Base-by-base conservation (phyloP, 1,140 invertebrate species). In the Trichogramma pretiosum region DNA sequence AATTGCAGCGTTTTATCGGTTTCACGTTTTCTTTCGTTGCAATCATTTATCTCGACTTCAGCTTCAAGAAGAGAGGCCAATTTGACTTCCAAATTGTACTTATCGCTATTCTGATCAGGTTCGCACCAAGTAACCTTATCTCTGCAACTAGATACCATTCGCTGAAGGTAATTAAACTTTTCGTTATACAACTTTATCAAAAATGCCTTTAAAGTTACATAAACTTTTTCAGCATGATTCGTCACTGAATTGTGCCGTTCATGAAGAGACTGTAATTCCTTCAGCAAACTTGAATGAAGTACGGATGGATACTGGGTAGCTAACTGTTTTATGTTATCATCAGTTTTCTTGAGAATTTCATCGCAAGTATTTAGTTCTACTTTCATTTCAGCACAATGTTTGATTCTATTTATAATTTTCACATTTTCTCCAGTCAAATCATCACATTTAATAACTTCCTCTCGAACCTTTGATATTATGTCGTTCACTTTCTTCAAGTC, bases 111-210 rank as follows among this genome's bases (percentile, higher is more conserved):
- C 5, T 83, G 78, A 64, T 95, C 91, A 1, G 87, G 86, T 52
- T 84, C 78, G 67, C 91, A 95, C 90, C 92, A 96, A n/a, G 79
- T 73, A 1, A 93, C 80, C 67, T 96, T 96, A 61, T 96, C 93
- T 52, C 84, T 84, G 38, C 85, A 80, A 2, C 83, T 81, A 34
- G 76, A 74, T 3, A 95, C 76, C 63, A 86, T 82, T 54, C 89
- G 78, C 57, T 89, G 83, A 17, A 92, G 75, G 60, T 84, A 83
- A 36, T 78, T 77, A 36, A 89, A 80, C 58, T 91, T 91, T 48
- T 94, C 90, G 36, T 81, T 82, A 61, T 90, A 88, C 52, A 88
- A 79, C 68, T 94, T 94, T 56, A 90, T 87, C 23, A 96, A 72
- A 64, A 90, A 87, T 14, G 81, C 81, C 13, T 86, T 68, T 14